phyloP scores from a whole-genome alignment of 2,888 invertebrate genomes.

The Orgyia antiqua region DNA sequence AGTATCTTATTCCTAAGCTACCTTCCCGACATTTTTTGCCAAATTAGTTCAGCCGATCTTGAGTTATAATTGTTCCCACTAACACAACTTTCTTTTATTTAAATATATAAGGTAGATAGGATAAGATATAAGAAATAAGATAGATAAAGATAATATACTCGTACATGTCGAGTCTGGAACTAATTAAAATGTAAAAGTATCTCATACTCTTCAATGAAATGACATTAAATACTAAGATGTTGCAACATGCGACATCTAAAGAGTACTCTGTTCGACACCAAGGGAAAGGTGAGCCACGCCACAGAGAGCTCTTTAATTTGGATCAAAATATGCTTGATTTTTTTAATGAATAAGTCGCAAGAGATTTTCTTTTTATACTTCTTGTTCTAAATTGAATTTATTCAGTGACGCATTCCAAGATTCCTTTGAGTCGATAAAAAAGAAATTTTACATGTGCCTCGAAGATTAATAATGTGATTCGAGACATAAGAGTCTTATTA shows the following conservation, averaged over 20 bases:
- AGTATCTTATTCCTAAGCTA: too few species aligned
- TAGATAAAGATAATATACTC: too few species aligned
- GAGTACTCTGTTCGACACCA: slow-evolving; percentile 27
- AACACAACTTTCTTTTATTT: too few species aligned
- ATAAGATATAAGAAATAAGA: too few species aligned
- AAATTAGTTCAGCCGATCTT: too few species aligned
- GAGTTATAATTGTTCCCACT: too few species aligned
- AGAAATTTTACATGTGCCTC: slow-evolving; percentile 26
- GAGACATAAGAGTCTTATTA: slow-evolving; percentile 29
- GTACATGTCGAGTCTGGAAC: too few species aligned
- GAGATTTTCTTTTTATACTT: slow-evolving; percentile 12
- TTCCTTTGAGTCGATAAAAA: slow-evolving; percentile 25
- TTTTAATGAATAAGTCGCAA: slow-evolving; percentile 31
- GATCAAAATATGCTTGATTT: slow-evolving; percentile 37
- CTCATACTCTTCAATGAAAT: too few species aligned
- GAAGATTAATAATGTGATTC: slow-evolving; percentile 30
- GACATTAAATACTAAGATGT: too few species aligned
- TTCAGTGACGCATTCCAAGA: slow-evolving; percentile 25
- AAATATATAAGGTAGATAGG: too few species aligned
- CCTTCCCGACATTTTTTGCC: too few species aligned
- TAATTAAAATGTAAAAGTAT: too few species aligned
- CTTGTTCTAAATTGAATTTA: slow-evolving; percentile 24
- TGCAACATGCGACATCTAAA: slow-evolving; percentile 15
- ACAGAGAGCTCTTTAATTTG: slow-evolving; percentile 24
- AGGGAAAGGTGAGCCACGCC: slow-evolving; percentile 11